A percentile compares a stretch with the other conserved stretches of the same genome.
These are phyloP conservation scores for Leucoma salicis DNA, from an alignment of 2,888 invertebrate species.

Conservation along the genomic window DNA sequence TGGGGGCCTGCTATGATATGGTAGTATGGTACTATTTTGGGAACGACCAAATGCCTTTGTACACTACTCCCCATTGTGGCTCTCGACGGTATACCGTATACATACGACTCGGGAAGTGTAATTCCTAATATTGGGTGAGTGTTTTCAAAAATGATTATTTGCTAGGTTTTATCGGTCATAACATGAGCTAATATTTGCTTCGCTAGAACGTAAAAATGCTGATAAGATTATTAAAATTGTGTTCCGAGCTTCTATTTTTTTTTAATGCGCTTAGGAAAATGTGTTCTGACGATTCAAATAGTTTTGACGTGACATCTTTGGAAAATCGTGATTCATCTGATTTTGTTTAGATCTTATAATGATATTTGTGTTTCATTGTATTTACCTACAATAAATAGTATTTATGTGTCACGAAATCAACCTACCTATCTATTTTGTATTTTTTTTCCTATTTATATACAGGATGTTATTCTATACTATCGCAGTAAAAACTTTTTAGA, in stretches of 20 bases:
- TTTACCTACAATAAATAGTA: neutral
- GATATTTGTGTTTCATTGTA: neutral
- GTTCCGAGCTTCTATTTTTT: constrained; percentile 32
- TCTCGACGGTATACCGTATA: constrained; percentile 19
- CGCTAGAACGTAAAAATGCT: constrained; percentile 27
- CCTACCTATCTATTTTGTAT: too few species aligned
- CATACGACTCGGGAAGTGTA: constrained; percentile 25
- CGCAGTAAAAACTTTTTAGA: too few species aligned
- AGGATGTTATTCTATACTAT: too few species aligned
- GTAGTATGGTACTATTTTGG: constrained; percentile 78
- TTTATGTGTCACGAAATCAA: neutral
- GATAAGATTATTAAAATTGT: constrained; percentile 36
- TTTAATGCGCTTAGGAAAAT: constrained; percentile 27
- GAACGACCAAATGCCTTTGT: constrained; percentile 71
- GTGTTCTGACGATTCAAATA: constrained; percentile 14
- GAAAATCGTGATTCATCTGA: constrained; percentile 20
- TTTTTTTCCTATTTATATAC: too few species aligned
- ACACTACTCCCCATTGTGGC: constrained; percentile 56
- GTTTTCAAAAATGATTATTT: constrained; percentile 27
- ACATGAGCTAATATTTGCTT: constrained; percentile 47
- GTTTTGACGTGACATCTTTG: constrained; percentile 11
- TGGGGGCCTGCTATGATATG: constrained; percentile 67
- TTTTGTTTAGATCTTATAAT: neutral
- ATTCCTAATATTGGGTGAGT: constrained; percentile 28
- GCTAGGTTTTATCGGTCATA: constrained; percentile 54